These are phyloP conservation scores for Nasua narica DNA, from an alignment of 2,797 vertebrate species.

Conservation along the genomic window DNA sequence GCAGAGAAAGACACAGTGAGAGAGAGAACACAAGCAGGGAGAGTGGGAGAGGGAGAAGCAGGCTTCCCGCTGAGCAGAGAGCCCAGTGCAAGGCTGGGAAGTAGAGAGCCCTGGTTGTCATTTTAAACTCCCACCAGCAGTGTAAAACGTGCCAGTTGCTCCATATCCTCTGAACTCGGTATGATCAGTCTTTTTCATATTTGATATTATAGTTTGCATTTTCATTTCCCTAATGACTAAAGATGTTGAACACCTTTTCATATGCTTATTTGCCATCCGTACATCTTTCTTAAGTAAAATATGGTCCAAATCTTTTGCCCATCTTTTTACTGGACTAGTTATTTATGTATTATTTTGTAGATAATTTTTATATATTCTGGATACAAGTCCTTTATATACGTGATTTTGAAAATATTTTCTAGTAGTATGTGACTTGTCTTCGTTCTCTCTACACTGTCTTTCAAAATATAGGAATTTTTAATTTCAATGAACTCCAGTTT, in stretches of 20 bases:
- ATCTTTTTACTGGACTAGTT: background rate
- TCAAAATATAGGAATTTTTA: background rate
- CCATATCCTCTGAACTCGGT: background rate
- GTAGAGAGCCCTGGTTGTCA: background rate
- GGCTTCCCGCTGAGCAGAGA: too few species aligned
- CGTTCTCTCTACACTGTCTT: background rate
- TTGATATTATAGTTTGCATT: background rate
- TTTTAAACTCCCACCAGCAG: background rate
- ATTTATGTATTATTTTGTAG: background rate
- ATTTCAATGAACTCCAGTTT: background rate
- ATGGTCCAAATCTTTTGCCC: background rate
- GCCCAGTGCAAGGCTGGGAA: too few species aligned
- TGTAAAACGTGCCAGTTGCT: background rate
- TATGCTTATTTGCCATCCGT: background rate
- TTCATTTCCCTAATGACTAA: background rate
- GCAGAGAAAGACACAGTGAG: too few species aligned
- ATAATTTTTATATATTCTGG: background rate
- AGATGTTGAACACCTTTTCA: background rate
- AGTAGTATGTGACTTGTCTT: background rate
- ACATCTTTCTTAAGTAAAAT: background rate
- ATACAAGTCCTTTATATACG: background rate
- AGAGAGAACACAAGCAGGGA: too few species aligned
- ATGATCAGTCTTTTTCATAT: background rate
- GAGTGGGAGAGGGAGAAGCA: too few species aligned
- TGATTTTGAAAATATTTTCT: conserved; percentile 33